These are phyloP conservation scores for Procambarus clarkii DNA, from an alignment of 1,140 invertebrate genomes.

Conservation along the genomic window DNA sequence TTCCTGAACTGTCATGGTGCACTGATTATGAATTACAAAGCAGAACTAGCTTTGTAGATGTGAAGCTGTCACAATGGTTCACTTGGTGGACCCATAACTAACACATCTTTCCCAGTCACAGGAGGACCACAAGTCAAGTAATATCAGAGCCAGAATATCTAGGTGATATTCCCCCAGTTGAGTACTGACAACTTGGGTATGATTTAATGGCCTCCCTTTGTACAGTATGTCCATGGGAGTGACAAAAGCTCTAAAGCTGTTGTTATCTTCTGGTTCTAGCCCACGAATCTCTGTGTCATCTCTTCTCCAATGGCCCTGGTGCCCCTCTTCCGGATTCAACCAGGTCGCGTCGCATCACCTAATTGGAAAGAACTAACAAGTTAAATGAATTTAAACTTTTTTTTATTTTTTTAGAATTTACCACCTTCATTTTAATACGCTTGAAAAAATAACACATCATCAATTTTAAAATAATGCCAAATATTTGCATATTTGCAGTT, in stretches of 20 bases:
- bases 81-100: background rate
- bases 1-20: background rate
- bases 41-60: background rate
- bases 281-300: slow-evolving; percentile 65
- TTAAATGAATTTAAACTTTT: background rate
- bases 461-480: no score
- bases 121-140: background rate
- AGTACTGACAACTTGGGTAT: background rate
- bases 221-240: background rate
- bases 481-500: no score
- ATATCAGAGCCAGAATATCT: background rate
- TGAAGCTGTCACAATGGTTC: background rate
- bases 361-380: slow-evolving; percentile 29
- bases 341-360: slow-evolving; percentile 61
- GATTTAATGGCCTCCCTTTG: background rate
- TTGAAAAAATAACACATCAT: no score
- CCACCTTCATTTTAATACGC: no score
- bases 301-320: slow-evolving; percentile 56
- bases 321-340: slow-evolving; percentile 55
- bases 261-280: slow-evolving; percentile 61
- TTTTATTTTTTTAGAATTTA: no score
- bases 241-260: slow-evolving; percentile 11
- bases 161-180: no score
- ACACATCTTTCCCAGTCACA: background rate
- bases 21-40: background rate